Percentiles rank a stretch among this genome's conserved stretches.
These are phyloP conservation scores for Cyphotilapia sp. DNA, from an alignment of 2,113 vertebrate species.

Conservation along the genomic window DNA sequence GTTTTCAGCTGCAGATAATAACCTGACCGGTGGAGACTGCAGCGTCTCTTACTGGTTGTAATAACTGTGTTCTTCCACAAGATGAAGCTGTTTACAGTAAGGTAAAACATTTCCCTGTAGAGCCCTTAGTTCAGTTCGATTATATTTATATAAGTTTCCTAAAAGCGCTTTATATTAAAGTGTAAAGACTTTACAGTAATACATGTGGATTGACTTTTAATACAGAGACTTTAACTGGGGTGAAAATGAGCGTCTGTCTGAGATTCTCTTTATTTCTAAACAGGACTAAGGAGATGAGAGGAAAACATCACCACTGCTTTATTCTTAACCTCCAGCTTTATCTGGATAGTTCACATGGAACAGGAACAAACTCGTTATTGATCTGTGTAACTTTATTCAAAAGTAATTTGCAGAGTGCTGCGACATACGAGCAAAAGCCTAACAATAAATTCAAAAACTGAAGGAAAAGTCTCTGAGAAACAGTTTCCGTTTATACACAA, in stretches of 20 bases:
- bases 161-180: background rate
- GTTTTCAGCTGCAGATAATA: background rate
- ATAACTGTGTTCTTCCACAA: background rate
- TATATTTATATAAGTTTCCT: background rate
- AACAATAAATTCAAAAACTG: background rate
- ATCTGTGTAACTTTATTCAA: background rate
- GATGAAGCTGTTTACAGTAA: background rate
- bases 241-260: background rate
- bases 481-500: background rate
- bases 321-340: background rate
- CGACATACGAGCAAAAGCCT: rapidly evolving
- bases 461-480: background rate
- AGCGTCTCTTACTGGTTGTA: background rate
- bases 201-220: background rate
- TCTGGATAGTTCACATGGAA: background rate
- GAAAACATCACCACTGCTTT: background rate
- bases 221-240: background rate
- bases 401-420: background rate
- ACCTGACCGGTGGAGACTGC: background rate
- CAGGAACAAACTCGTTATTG: background rate
- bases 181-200: background rate
- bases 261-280: background rate
- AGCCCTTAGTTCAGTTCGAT: background rate
- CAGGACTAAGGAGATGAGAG: background rate
- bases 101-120: background rate